Evolutionary conservation across 2,888 invertebrate species (phyloP).

Genomic region (Drosophila greeni): DNA sequence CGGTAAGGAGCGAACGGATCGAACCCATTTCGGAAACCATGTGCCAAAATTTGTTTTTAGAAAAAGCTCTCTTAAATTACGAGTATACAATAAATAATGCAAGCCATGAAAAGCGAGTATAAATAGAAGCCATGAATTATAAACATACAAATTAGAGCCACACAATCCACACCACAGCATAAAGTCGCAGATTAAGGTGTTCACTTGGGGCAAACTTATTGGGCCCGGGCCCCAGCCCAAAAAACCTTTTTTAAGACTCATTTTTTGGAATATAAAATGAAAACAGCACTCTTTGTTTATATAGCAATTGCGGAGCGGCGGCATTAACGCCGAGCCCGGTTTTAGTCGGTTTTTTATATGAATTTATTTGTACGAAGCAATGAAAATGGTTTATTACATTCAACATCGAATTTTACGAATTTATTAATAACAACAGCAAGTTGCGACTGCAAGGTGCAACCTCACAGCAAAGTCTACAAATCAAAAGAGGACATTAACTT

Average conservation of each 20-base stretch:
- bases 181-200: conserved; percentile 43
- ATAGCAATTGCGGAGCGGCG: conserved; percentile 32
- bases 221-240: conserved; percentile 8
- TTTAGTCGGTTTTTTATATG: conserved; percentile 59
- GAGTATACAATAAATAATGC: conserved; percentile 51
- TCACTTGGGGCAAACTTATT: conserved; percentile 40
- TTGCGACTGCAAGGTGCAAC: conserved; percentile 47
- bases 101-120: conserved; percentile 38
- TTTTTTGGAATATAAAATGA: conserved; percentile 26
- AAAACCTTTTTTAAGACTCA: conserved; percentile 25
- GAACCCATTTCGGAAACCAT: conserved; percentile 76
- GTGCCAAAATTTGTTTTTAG: conserved; percentile 75
- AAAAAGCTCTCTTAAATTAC: conserved; percentile 52
- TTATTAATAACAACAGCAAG: conserved; percentile 57
- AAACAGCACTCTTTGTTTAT: conserved; percentile 40
- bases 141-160: conserved; percentile 36
- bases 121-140: conserved; percentile 38
- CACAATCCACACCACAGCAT: conserved; percentile 22
- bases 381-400: conserved; percentile 74
- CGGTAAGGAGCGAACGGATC: conserved; percentile 21
- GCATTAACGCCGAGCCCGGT: conserved; percentile 17
- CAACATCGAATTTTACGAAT: conserved; percentile 77
- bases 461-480: conserved; percentile 48
- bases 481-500: conserved; percentile 60
- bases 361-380: conserved; percentile 62